A percentile compares a stretch with the other conserved stretches of the same genome.
Conservation (phyloP, 2,888 invertebrate genomes). For the Caradrina kadenii region DNA sequence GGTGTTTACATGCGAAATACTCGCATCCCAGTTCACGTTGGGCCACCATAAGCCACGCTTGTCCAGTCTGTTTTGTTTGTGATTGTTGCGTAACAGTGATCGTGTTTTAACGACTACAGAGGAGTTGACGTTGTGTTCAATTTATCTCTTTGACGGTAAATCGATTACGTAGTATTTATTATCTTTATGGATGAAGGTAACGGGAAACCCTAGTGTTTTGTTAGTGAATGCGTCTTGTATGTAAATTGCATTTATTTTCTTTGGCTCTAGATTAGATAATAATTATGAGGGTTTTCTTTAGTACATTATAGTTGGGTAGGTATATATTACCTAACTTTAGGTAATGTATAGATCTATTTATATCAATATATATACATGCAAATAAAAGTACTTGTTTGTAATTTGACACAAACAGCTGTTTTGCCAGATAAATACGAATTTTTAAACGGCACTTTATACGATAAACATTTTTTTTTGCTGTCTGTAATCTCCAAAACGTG, state of each 20-base stretch:
- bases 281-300: conserved; percentile 24
- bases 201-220: conserved; percentile 12
- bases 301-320: background rate
- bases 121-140: conserved; percentile 55
- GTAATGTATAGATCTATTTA: no score
- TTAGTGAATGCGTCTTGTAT: conserved; percentile 1
- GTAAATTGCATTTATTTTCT: conserved; percentile 35
- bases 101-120: conserved; percentile 46
- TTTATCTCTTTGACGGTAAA: conserved; percentile 64
- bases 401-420: no score
- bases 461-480: no score
- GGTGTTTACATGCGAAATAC: conserved; percentile 89
- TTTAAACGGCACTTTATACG: no score
- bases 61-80: conserved; percentile 71
- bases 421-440: no score
- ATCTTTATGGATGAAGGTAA: background rate
- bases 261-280: conserved; percentile 40
- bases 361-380: no score
- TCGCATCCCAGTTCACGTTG: conserved; percentile 85
- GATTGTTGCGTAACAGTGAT: conserved; percentile 64
- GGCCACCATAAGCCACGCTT: conserved; percentile 81
- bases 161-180: conserved; percentile 2
- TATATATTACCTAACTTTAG: no score
- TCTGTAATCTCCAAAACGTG: no score
- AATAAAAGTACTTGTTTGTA: no score